Percentiles rank a stretch among this genome's conserved stretches.
Evolutionary conservation across 2,888 invertebrate genomes (phyloP).

Genomic region (Dendrolimus houi): DNA sequence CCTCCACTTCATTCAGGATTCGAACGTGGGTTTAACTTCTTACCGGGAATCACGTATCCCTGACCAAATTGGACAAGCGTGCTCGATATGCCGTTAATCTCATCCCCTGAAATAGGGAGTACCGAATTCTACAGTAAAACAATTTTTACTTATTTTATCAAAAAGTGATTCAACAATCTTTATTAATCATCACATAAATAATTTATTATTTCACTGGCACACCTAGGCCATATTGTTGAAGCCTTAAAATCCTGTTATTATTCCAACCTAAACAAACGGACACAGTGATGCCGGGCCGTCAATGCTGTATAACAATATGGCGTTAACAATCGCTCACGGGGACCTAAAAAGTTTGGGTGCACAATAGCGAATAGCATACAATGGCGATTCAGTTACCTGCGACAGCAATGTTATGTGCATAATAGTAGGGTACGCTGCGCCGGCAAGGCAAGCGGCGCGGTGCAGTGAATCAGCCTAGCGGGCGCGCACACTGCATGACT

Average conservation of each 20-base stretch:
- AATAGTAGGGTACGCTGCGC: slow-evolving; percentile 32
- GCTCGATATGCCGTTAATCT: no score
- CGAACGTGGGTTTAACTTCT: no score
- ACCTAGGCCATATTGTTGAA: slow-evolving; percentile 8
- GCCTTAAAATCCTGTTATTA: slow-evolving; percentile 45
- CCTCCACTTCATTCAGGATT: no score
- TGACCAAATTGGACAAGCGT: no score
- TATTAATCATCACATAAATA: no score
- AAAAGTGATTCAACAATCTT: no score
- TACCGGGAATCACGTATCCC: no score
- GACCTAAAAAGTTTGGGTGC: slow-evolving; percentile 61
- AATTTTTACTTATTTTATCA: no score
- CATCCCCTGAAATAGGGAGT: no score
- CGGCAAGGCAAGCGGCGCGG: slow-evolving; percentile 13
- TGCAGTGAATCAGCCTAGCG: slow-evolving; percentile 28
- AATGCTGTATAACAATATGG: slow-evolving; percentile 45
- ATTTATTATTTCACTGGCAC: no score
- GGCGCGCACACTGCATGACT: slow-evolving; percentile 35
- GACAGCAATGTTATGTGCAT: slow-evolving; percentile 64
- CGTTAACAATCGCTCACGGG: slow-evolving; percentile 61
- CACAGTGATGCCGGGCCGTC: slow-evolving; percentile 31
- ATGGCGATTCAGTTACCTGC: slow-evolving; percentile 68
- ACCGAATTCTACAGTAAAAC: no score
- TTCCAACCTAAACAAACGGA: slow-evolving; percentile 49
- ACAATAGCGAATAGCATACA: slow-evolving; percentile 70